phyloP scores from a whole-genome alignment of 2,888 invertebrate genomes.

The Leptura quadrifasciata region DNA sequence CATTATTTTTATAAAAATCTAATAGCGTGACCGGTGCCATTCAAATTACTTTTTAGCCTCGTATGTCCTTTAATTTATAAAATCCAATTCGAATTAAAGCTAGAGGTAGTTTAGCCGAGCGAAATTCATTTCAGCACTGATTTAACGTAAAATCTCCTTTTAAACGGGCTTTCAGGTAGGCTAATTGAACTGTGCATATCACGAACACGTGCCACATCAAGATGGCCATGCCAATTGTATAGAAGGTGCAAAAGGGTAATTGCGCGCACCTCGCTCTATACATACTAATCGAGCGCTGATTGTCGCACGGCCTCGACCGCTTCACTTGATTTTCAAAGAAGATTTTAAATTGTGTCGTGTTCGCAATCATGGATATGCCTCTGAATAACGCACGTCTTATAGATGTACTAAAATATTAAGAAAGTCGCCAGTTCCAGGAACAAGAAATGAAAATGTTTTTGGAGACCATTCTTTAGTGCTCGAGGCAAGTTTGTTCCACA shows the following conservation, averaged over 20 bases:
- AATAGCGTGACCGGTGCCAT: conserved; percentile 13
- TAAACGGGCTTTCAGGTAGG: conserved; percentile 65
- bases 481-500: too few species aligned
- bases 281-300: conserved; percentile 69
- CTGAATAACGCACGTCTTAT: too few species aligned
- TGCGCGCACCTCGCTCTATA: conserved; percentile 65
- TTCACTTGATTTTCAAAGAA: conserved; percentile 55
- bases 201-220: conserved; percentile 65
- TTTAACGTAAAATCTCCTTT: conserved; percentile 66
- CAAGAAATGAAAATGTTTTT: too few species aligned
- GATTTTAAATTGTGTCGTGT: conserved; percentile 27
- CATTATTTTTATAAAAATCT: conserved; percentile 1
- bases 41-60: conserved; percentile 20
- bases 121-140: conserved; percentile 66
- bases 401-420: too few species aligned
- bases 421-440: too few species aligned
- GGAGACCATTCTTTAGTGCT: too few species aligned
- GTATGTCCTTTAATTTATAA: conserved; percentile 11
- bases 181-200: conserved; percentile 67
- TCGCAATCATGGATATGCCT: background rate
- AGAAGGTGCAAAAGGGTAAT: conserved; percentile 62
- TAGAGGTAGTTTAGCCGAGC: conserved; percentile 47
- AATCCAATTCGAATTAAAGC: conserved; percentile 50
- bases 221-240: conserved; percentile 55
- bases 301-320: conserved; percentile 51